A percentile compares a stretch with the other conserved stretches of the same genome.
Conservation (phyloP, 2,113 vertebrate species). For the Indicator maculatus region DNA sequence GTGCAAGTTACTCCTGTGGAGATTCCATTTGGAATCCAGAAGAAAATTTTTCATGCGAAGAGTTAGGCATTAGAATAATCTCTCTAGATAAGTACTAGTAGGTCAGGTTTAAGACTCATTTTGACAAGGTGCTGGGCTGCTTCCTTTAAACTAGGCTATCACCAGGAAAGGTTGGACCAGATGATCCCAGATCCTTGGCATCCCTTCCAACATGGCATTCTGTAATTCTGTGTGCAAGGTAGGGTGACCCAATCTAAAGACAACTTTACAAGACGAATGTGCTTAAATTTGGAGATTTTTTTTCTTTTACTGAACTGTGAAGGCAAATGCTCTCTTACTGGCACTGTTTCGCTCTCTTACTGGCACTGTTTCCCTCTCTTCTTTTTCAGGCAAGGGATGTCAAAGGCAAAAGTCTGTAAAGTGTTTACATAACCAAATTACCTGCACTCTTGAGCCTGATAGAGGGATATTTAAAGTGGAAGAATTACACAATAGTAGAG, state of each 20-base stretch:
- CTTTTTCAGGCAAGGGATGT: not conserved
- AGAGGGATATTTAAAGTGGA: not conserved
- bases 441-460: not conserved
- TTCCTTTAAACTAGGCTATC: no score
- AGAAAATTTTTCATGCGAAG: no score
- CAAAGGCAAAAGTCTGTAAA: not conserved
- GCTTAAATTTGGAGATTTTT: not conserved
- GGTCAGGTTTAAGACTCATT: no score
- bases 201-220: no score
- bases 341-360: not conserved
- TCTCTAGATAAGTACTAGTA: no score
- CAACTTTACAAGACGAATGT: accelerated
- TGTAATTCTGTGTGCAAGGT: not conserved
- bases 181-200: no score
- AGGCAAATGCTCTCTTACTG: not conserved
- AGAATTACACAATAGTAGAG: not conserved
- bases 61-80: no score
- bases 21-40: no score
- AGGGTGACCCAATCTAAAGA: not conserved
- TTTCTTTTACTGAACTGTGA: not conserved
- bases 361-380: not conserved
- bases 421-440: not conserved
- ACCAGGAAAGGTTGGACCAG: no score
- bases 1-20: no score
- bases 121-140: no score